Base-by-base conservation (phyloP, 2,888 invertebrate species). In the Saturnia pavonia region DNA sequence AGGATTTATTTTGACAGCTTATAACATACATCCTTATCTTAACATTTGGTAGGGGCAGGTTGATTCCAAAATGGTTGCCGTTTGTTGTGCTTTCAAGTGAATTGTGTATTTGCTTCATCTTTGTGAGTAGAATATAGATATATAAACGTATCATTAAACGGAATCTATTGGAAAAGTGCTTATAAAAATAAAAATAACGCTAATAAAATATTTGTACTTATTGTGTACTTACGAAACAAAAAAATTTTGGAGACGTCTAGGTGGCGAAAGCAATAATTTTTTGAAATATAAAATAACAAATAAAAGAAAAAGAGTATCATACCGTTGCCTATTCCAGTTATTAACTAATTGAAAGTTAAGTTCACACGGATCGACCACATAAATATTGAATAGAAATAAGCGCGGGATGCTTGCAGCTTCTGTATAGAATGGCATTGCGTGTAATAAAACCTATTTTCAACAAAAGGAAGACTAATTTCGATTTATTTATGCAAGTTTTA, bases 51-150 rank as follows among this genome's bases (percentile, higher is more conserved):
- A 81, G 82, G 76, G 77, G 79, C 82, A 85, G 84, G 88, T 88
- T 89, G 87, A 88, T 88, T 92, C 91, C 94, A 94, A 94, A 91
- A 94, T 94, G 94, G 94, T 91, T 89, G 92, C 81, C 92, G 93
- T 94, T 94, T 94, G 94, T 94, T 94, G 94, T 94, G 94, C 92
- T 93, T 90, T 85, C 80, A 77, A 82, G 86, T 88, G 86, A 89
- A 83, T 87, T 85, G 82, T 85, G 82, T 78, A 82, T 78, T 78
- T 80, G 80, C 81, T 81, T 77, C 74, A 66, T 74, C 43, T 78
- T 82, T 75, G 86, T 86, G 80, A 87, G 85, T 85, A 71, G 72
- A 73, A 22, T 42, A 63, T 51, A 45, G 25, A 67, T 72, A 71
- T 60, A 8, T 65, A n/a, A 69, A 9, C 25, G 40, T 40, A 54